These are phyloP conservation scores for Agonopterix arenella DNA, from an alignment of 2,888 invertebrate genomes.

Conservation along the genomic window DNA sequence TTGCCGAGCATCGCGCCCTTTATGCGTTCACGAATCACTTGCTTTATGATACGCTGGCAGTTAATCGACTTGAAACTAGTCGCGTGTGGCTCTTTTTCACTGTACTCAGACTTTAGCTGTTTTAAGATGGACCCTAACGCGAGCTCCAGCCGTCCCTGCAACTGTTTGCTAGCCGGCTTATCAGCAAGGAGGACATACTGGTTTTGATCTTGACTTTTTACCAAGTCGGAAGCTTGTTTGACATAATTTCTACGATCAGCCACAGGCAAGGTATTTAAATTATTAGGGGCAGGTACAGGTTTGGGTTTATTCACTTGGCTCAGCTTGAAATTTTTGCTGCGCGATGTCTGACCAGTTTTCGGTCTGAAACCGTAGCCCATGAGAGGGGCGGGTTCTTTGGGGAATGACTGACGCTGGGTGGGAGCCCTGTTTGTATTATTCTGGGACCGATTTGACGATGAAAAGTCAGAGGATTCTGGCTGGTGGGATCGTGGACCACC, in stretches of 20 bases:
- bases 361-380: constrained; percentile 10
- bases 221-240: constrained; percentile 10
- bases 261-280: constrained; percentile 20
- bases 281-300: constrained; percentile 20
- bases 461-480: not conserved
- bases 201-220: constrained; percentile 4
- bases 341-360: constrained; percentile 1
- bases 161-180: constrained; percentile 29
- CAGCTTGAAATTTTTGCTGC: constrained; percentile 26
- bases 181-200: constrained; percentile 25
- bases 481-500: not conserved
- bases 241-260: constrained; percentile 23
- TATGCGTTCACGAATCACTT: constrained; percentile 47
- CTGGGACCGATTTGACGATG: not conserved
- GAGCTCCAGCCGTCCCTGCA: constrained; percentile 53
- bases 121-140: constrained; percentile 50
- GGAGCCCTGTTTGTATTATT: not conserved
- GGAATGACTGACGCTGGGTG: constrained; percentile 7
- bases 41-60: constrained; percentile 36
- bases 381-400: constrained; percentile 12
- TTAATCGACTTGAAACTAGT: constrained; percentile 19
- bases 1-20: constrained; percentile 41
- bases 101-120: constrained; percentile 28
- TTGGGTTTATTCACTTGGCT: constrained; percentile 34
- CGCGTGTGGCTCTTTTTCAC: constrained; percentile 5